Percentiles rank a stretch among this genome's conserved stretches.
These are phyloP conservation scores for Apteryx mantelli DNA, from an alignment of 2,113 vertebrate species.

Conservation along the genomic window DNA sequence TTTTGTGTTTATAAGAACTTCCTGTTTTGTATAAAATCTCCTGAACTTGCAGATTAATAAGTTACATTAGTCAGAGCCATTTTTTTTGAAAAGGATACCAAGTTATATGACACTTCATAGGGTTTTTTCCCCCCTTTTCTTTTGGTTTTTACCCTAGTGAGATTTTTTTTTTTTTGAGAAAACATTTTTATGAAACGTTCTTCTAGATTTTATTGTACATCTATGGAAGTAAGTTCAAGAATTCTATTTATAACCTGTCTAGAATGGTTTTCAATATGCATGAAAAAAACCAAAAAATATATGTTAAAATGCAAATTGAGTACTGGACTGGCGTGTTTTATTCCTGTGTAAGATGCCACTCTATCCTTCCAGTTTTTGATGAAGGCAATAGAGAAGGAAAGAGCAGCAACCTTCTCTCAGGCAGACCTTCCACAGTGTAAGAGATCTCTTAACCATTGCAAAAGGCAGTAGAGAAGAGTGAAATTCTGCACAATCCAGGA, in stretches of 20 bases:
- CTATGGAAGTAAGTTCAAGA: not conserved
- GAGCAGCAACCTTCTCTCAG: not conserved
- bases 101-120: not conserved
- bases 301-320: not conserved
- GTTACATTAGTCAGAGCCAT: not conserved
- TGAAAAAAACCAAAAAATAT: not conserved
- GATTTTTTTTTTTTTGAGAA: not conserved
- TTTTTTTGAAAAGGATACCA: not conserved
- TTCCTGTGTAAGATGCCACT: not conserved
- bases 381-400: not conserved
- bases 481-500: conserved; percentile 1
- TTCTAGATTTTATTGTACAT: not conserved
- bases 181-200: not conserved
- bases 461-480: not conserved
- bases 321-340: not conserved
- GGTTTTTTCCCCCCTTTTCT: not conserved
- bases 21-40: not conserved
- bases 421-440: not conserved
- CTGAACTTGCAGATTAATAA: not conserved
- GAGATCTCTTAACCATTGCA: not conserved
- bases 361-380: not conserved
- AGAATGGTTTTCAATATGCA: not conserved
- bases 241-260: not conserved
- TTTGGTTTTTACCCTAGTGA: not conserved
- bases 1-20: not conserved